Evolutionary conservation across 2,888 invertebrate species (phyloP).

Genomic region (Hydrotaea diabolus): DNA sequence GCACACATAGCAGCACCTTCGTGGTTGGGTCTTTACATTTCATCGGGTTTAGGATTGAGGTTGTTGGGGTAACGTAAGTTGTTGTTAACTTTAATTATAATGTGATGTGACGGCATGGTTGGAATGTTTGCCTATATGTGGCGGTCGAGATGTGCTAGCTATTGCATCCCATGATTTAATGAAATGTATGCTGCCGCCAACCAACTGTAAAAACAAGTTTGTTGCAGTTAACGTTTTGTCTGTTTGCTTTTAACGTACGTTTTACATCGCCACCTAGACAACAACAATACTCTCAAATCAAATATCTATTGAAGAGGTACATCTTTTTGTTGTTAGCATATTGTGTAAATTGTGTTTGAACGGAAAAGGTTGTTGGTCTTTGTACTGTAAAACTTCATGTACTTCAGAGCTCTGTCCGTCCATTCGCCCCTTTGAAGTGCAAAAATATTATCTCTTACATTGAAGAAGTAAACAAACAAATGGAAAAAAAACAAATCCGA

Average conservation of each 20-base stretch:
- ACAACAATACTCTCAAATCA: background rate
- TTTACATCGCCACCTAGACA: background rate
- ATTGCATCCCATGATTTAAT: conserved; percentile 60
- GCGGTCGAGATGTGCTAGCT: conserved; percentile 35
- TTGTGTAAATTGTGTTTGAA: conserved; percentile 35
- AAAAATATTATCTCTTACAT: conserved; percentile 22
- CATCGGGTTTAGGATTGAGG: background rate
- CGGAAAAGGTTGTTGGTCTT: conserved; percentile 41
- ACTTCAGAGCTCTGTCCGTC: background rate
- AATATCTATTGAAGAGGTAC: background rate
- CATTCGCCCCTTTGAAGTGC: background rate
- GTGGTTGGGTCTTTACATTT: background rate
- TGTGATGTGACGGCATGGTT: background rate
- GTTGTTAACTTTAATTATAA: background rate
- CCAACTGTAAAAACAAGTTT: conserved; percentile 62
- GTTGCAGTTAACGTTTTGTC: conserved; percentile 34
- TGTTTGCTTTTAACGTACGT: background rate
- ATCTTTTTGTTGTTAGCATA: conserved; percentile 17
- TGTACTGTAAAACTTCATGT: background rate
- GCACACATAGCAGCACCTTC: background rate
- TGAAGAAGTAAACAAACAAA: background rate
- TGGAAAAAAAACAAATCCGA: too few species aligned
- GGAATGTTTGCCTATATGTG: background rate
- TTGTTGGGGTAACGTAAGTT: background rate
- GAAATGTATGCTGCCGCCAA: conserved; percentile 63